Evolutionary conservation across 2,113 vertebrate genomes (phyloP), one percentile per base, ranked within the genome.

Genomic region (Rhinogobius similis): DNA sequence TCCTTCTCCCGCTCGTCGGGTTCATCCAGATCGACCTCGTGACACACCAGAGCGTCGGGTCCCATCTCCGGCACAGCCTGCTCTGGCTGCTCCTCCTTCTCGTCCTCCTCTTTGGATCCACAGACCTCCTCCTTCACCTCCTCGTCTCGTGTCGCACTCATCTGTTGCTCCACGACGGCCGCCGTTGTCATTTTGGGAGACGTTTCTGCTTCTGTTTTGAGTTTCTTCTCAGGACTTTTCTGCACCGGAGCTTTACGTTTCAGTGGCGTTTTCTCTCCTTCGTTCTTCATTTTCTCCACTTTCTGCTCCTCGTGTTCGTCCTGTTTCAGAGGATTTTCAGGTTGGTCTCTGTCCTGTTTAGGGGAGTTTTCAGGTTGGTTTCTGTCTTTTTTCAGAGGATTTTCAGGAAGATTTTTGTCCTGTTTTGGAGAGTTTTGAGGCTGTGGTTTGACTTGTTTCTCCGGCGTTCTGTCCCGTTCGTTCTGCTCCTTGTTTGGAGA

Each of bases 11-110:
- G 96, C 52, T 99, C 97, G 1, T 99, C 97, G 3, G 94, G 85
- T 75, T 99, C 97, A 21, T 98, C 97, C 79, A 99, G 88, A 84
- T 55, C 52, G 11, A 99, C 97, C 73, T 99, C 97, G 2, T 99
- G 96, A 81, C 97, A 99, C 56, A 99, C 93, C 66, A 99, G 83
- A 0, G 95, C 95, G 29, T 99, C 97, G 0, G 96, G 95, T 1
- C 95, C 97, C 0, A 99, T 98, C 82, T 96, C 93, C 5, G 95
- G 95, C 93, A 91, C 46, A 38, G 48, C 44, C 29, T 88, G 80
- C 83, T 84, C 23, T 1, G 4, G 4, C 23, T 55, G 23, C 12
- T 26, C 52, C 3, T 18, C 1, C 16, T 10, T 68, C 14, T 10
- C 36, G 0, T 1, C 32, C 21, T 81, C 70, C 38, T 88, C 82